phyloP scores from a whole-genome alignment of 2,113 vertebrate species.

The Sterrhoptilus dennistouni region DNA sequence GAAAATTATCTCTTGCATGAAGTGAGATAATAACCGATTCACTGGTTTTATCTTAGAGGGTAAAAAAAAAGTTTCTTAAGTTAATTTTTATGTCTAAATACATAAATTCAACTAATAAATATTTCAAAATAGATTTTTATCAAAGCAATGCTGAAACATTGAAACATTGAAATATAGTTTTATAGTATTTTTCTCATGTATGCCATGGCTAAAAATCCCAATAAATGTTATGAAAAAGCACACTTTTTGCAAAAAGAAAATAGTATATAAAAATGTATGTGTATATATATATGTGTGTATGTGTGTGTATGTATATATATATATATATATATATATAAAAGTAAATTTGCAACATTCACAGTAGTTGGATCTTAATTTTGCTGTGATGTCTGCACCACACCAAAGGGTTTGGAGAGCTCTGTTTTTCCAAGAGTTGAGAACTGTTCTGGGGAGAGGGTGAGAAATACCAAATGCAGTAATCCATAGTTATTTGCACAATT shows the following conservation, averaged over 20 bases:
- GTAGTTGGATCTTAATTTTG: neutral
- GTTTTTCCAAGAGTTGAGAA: neutral
- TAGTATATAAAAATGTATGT: neutral
- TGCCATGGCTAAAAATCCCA: neutral
- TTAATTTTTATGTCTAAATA: neutral
- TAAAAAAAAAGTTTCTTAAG: neutral
- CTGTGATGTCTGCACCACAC: neutral
- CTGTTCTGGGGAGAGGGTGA: neutral
- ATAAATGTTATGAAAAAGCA: neutral
- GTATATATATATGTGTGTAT: accelerated
- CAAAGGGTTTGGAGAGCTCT: neutral
- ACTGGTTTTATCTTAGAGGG: neutral
- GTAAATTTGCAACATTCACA: neutral
- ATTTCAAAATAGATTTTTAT: neutral
- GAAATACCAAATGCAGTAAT: neutral
- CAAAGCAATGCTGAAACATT: neutral
- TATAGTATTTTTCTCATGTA: neutral
- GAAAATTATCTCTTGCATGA: neutral
- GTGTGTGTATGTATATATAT: neutral
- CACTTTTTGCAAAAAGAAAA: neutral
- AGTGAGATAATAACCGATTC: neutral
- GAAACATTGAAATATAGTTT: neutral
- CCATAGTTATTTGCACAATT: neutral
- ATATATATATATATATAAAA: neutral
- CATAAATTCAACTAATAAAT: neutral